Percentiles rank a stretch among this genome's conserved stretches.
These are phyloP conservation scores for Gasterosteus nipponicus DNA, from an alignment of 2,113 vertebrate species.

Conservation along the genomic window DNA sequence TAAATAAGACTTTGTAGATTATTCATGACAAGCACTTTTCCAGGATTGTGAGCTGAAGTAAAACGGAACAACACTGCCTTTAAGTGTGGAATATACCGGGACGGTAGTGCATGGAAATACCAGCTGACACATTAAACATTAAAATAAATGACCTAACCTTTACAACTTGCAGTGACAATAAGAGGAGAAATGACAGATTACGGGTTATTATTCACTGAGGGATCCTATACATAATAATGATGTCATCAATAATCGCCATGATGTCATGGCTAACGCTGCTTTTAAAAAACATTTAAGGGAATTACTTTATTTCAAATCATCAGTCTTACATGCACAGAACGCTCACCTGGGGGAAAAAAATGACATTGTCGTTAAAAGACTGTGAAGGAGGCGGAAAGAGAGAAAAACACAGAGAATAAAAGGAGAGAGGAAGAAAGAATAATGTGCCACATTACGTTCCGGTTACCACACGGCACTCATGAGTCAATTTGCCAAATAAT, in stretches of 20 bases:
- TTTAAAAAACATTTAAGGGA: constrained; percentile 85
- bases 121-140: constrained; percentile 85
- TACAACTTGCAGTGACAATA: constrained; percentile 84
- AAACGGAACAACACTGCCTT: constrained; percentile 78
- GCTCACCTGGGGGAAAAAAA: constrained; percentile 74
- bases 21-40: constrained; percentile 75
- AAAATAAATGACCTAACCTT: constrained; percentile 88
- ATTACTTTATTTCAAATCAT: constrained; percentile 80
- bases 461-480: constrained; percentile 78
- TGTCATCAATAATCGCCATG: constrained; percentile 84
- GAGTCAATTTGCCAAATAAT: constrained; percentile 84
- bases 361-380: constrained; percentile 58
- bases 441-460: constrained; percentile 79
- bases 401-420: constrained; percentile 39
- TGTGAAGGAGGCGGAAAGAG: constrained; percentile 48
- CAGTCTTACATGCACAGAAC: constrained; percentile 72
- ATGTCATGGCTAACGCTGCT: constrained; percentile 78
- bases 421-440: constrained; percentile 69
- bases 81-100: constrained; percentile 79
- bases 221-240: constrained; percentile 85
- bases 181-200: constrained; percentile 85
- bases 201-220: constrained; percentile 84
- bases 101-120: constrained; percentile 73
- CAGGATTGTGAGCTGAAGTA: constrained; percentile 75
- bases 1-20: constrained; percentile 74